Percentiles rank a stretch among this genome's conserved stretches.
phyloP scores from a whole-genome alignment of 2,113 vertebrate genomes.

The Petrocephalus zakoni region DNA sequence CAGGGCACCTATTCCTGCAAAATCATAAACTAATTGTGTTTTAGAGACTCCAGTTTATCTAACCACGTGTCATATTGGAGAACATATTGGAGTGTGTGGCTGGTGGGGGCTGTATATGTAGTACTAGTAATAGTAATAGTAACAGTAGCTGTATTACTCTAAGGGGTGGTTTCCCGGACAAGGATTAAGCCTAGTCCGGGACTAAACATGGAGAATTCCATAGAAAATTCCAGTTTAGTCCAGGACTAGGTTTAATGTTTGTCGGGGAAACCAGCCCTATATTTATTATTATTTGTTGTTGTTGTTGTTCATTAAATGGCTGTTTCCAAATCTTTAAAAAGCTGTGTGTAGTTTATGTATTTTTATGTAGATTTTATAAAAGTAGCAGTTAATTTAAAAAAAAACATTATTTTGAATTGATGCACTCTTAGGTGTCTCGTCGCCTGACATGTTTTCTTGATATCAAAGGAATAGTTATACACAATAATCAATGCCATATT shows the following conservation, averaged over 20 bases:
- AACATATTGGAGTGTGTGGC: not conserved
- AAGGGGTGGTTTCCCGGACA: too few relatives aligned
- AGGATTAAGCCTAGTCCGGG: too few relatives aligned
- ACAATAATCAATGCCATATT: not conserved
- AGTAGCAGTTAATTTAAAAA: not conserved
- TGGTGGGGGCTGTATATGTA: not conserved
- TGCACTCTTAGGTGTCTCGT: not conserved
- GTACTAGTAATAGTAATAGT: not conserved
- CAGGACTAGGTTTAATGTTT: too few relatives aligned
- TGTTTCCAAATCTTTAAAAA: constrained; percentile 47
- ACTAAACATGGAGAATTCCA: too few relatives aligned
- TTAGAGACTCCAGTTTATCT: not conserved
- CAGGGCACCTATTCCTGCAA: not conserved
- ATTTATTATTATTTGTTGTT: too few relatives aligned
- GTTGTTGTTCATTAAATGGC: constrained; percentile 64
- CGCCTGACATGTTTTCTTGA: not conserved
- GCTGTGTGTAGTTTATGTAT: not conserved
- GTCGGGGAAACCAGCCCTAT: too few relatives aligned
- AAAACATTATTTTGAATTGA: not conserved
- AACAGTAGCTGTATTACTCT: too few relatives aligned
- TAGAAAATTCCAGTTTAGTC: too few relatives aligned
- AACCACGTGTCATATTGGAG: not conserved
- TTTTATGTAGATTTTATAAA: too few relatives aligned
- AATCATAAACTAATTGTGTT: not conserved
- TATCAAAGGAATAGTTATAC: constrained; percentile 10